A percentile compares a stretch with the other conserved stretches of the same genome.
phyloP scores from a whole-genome alignment of 2,888 invertebrate species.

The Diaphora mendica region DNA sequence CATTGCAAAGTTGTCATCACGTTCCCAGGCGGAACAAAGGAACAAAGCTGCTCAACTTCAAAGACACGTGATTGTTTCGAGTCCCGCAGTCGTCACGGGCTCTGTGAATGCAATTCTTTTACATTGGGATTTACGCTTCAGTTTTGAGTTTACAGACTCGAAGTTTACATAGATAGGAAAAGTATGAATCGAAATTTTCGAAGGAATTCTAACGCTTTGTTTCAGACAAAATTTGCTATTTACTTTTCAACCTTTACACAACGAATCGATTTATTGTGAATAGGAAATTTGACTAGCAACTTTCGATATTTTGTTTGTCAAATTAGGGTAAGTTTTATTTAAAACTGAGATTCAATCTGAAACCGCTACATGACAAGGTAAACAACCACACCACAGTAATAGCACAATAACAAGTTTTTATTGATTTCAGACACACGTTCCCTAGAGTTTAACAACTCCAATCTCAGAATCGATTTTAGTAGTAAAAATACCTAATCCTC shows the following conservation, averaged over 20 bases:
- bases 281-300: no score
- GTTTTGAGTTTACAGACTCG: constrained; percentile 16
- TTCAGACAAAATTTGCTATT: neutral
- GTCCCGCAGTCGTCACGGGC: constrained; percentile 7
- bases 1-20: constrained; percentile 13
- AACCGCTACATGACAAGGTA: no score
- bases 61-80: constrained; percentile 36
- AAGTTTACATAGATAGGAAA: neutral
- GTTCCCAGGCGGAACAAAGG: constrained; percentile 31
- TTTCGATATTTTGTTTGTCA: no score
- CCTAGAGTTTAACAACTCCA: no score
- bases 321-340: no score
- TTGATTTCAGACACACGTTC: no score
- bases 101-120: constrained; percentile 23
- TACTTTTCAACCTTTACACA: neutral
- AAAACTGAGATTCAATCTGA: no score
- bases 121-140: constrained; percentile 17
- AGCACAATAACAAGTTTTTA: no score
- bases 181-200: constrained; percentile 1
- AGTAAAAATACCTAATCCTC: no score
- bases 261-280: neutral
- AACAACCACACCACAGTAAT: no score
- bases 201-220: neutral
- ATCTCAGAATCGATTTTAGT: no score
- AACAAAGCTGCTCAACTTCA: constrained; percentile 41